Conservation (phyloP, 2,888 invertebrate genomes). For the Sturmia bella region DNA sequence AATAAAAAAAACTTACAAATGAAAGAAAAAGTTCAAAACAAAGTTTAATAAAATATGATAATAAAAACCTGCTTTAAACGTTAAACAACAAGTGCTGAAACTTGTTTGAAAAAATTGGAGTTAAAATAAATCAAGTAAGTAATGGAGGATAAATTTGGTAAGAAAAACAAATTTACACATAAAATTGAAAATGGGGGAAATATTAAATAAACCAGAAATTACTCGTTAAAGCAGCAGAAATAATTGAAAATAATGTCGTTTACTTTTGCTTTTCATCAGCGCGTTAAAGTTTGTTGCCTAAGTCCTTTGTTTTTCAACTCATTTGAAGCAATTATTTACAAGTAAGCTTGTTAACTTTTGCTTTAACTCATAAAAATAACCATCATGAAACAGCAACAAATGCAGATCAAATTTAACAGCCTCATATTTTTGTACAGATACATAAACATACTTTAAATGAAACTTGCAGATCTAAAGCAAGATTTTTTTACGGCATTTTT, state of each 20-base stretch:
- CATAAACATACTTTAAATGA: background rate
- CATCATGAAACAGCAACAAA: constrained; percentile 37
- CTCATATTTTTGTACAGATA: constrained; percentile 44
- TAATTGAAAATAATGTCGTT: too few species aligned
- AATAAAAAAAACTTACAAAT: background rate
- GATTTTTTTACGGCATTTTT: constrained; percentile 34
- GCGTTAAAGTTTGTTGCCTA: constrained; percentile 32
- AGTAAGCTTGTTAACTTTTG: constrained; percentile 40
- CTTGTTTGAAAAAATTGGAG: background rate
- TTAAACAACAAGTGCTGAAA: constrained; percentile 17
- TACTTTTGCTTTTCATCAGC: constrained; percentile 14
- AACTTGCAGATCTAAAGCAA: constrained; percentile 36
- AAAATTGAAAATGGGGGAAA: constrained; percentile 1
- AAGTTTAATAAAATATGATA: background rate
- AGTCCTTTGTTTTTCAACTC: constrained; percentile 49
- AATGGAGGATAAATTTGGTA: too few species aligned
- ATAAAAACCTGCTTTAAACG: constrained; percentile 19
- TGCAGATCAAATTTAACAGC: constrained; percentile 54
- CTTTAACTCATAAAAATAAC: constrained; percentile 24
- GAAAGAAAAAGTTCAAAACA: constrained; percentile 5
- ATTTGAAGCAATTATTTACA: constrained; percentile 29
- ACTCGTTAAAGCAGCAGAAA: background rate
- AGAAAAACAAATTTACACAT: background rate
- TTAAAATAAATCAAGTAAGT: background rate
- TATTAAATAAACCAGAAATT: constrained; percentile 12